Evolutionary conservation across 1,140 invertebrate genomes (phyloP), one percentile per base, ranked within the genome.

Genomic region (Calosoma granatense): DNA sequence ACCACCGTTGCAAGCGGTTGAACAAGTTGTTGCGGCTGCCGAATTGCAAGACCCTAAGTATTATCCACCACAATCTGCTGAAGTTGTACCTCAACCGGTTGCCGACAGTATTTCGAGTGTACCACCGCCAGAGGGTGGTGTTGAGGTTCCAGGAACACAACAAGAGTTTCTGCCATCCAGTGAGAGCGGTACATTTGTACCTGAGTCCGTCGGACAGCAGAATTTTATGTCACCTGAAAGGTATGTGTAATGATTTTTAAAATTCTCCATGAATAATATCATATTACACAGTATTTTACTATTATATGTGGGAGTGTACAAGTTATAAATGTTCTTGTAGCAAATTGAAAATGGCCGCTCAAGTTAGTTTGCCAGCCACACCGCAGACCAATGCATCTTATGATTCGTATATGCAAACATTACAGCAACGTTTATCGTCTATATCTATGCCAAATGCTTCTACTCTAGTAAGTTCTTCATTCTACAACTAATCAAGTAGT

Each of bases 371-470:
- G 64, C 78, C 79, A 15, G 73, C 78, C 3, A 82, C 81, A 0
- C 80, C 81, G 3, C 74, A 75, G 54, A 66, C 65, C 14, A 63
- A 70, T 54, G 61, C 65, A 14, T 67, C 72, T 57, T 78, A 81
- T 60, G 80, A 82, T 52, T 65, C 71, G 0, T 80, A 82, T 51
- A 76, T 82, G 71, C 74, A 78, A 62, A 76, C 71, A 59, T 70
- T 83, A 6, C 81, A 83, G 59, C 79, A 83, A 52, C 81, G 81
- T 65, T 58, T 82, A 11, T 76, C 78, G 15, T 77, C 76, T 21
- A 77, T 80, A 26, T 74, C 75, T 26, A 71, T 75, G 67, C 41
- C 9, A 47, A 47, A 47, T 47, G 6, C 41, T 47, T 6, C 41
- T 4, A 47, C 41, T 12, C 17, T 47, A 11, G 41, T 47, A 47